Conservation (phyloP, 2,113 vertebrate species). For the Acinonyx jubatus region DNA sequence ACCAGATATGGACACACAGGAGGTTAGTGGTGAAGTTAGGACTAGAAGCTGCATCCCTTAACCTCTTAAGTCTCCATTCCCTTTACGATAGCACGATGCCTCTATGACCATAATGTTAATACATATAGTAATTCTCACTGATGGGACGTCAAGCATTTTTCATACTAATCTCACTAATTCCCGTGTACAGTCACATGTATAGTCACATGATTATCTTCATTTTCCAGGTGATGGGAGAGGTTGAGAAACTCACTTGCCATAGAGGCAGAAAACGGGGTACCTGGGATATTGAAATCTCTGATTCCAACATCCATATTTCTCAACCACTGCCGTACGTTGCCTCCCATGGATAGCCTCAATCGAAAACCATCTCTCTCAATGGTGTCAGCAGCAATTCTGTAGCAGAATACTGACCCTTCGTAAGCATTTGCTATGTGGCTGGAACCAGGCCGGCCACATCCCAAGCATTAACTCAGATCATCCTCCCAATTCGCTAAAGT, state of each 20-base stretch:
- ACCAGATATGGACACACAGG: not conserved
- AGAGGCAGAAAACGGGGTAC: not conserved
- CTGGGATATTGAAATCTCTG: no score
- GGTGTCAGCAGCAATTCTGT: not conserved
- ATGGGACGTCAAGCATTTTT: not conserved
- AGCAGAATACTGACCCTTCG: not conserved
- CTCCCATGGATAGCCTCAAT: not conserved
- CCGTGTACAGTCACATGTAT: not conserved
- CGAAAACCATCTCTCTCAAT: not conserved
- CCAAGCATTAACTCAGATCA: not conserved
- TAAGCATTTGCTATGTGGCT: not conserved
- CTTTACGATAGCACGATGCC: not conserved
- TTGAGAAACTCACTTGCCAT: not conserved
- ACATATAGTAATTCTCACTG: not conserved
- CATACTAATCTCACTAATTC: not conserved
- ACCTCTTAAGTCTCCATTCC: not conserved
- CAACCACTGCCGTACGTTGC: rapidly evolving
- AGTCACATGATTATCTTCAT: not conserved
- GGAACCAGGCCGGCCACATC: not conserved
- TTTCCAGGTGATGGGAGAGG: not conserved
- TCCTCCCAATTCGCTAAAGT: not conserved
- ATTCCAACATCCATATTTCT: not conserved
- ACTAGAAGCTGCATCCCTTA: not conserved
- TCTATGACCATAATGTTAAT: not conserved
- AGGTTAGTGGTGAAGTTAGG: not conserved